Percentiles rank a stretch among this genome's conserved stretches.
Evolutionary conservation across 2,113 vertebrate species (phyloP).

Genomic region (Calidris pugnax): DNA sequence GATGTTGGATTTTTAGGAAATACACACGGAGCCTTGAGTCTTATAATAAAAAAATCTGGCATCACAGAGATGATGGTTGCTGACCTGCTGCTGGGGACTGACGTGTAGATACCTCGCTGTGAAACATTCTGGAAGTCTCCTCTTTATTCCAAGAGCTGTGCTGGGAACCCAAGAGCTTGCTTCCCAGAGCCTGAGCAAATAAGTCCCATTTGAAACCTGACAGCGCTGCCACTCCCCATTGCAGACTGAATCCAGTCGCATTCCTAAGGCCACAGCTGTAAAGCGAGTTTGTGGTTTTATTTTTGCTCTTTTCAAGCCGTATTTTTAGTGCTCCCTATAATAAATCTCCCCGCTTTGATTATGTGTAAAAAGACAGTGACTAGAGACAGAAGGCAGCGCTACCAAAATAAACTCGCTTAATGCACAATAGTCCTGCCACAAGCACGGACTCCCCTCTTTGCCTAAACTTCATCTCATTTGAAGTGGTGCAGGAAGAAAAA

Average conservation of each 20-base stretch:
- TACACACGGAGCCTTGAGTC: background rate
- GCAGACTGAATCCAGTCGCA: constrained; percentile 25
- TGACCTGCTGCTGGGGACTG: background rate
- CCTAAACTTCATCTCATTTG: constrained; percentile 39
- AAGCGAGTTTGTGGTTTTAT: constrained; percentile 63
- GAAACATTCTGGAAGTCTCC: background rate
- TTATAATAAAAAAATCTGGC: background rate
- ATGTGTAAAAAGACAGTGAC: constrained; percentile 62
- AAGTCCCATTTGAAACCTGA: constrained; percentile 46
- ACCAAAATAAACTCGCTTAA: constrained; percentile 63
- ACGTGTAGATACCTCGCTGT: background rate
- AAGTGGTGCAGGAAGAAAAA: constrained; percentile 50
- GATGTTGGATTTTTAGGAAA: background rate
- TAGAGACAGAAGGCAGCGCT: constrained; percentile 49
- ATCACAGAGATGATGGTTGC: background rate
- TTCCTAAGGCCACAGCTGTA: constrained; percentile 57
- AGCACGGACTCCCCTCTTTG: constrained; percentile 43
- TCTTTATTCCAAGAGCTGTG: background rate
- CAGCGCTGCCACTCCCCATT: background rate
- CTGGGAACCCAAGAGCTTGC: background rate
- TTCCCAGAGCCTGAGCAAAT: background rate
- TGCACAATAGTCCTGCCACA: constrained; percentile 23
- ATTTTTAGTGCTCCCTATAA: constrained; percentile 63
- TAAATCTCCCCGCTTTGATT: constrained; percentile 68
- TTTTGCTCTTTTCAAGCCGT: constrained; percentile 47